Percentiles rank a stretch among this genome's conserved stretches.
Evolutionary conservation across 1,140 invertebrate species (phyloP).

Genomic region (Chironomus striatipennis): DNA sequence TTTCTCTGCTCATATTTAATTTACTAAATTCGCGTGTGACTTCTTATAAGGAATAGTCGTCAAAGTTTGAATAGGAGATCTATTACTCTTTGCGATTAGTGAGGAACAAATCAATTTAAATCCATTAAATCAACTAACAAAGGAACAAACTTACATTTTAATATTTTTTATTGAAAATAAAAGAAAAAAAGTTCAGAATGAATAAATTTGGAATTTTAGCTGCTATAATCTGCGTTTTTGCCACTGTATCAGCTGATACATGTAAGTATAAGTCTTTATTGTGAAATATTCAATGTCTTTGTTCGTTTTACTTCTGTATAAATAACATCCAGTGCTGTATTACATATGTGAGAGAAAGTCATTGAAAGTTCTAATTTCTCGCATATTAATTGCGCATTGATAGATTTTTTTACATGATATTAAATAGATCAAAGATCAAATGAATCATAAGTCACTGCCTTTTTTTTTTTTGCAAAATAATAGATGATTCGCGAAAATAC

Average conservation of each 20-base stretch:
- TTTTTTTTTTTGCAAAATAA: neutral
- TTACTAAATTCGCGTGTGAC: neutral
- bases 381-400: neutral
- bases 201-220: neutral
- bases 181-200: neutral
- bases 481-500: too few relatives aligned
- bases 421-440: neutral
- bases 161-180: neutral
- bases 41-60: neutral
- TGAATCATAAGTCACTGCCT: neutral
- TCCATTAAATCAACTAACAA: neutral
- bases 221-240: neutral
- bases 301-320: neutral
- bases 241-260: constrained; percentile 4
- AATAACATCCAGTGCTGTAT: neutral
- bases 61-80: constrained; percentile 1
- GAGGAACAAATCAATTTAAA: neutral
- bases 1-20: neutral
- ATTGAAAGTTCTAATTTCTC: neutral
- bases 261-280: neutral
- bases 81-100: constrained; percentile 4
- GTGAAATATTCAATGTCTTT: neutral
- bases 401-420: neutral
- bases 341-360: neutral
- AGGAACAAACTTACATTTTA: neutral